A percentile compares a stretch with the other conserved stretches of the same genome.
Evolutionary conservation across 2,888 invertebrate species (phyloP).

Genomic region (Coenonympha arcania): DNA sequence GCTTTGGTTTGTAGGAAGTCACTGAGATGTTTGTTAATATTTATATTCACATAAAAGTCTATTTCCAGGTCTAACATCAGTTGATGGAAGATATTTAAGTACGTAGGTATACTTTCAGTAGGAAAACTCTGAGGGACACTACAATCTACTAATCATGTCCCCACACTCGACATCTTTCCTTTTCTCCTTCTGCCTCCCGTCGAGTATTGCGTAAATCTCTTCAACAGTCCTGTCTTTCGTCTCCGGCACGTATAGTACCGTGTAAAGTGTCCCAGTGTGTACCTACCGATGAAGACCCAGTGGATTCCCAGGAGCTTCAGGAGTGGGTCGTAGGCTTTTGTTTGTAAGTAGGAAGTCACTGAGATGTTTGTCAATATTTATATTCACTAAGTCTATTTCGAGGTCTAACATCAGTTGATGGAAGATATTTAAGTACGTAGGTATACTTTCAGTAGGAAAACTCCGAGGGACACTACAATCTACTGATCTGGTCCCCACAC

Average conservation of each 20-base stretch:
- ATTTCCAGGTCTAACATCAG: too few relatives aligned
- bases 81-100: too few relatives aligned
- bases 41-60: too few relatives aligned
- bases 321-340: slow-evolving; percentile 64
- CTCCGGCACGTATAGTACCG: slow-evolving; percentile 64
- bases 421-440: too few relatives aligned
- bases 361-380: too few relatives aligned
- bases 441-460: too few relatives aligned
- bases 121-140: too few relatives aligned
- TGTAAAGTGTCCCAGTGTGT: slow-evolving; percentile 62
- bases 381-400: too few relatives aligned
- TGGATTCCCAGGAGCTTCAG: slow-evolving; percentile 64
- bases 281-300: slow-evolving; percentile 66
- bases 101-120: too few relatives aligned
- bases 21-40: too few relatives aligned
- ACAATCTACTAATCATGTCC: slow-evolving; percentile 56
- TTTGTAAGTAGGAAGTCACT: slow-evolving; percentile 67
- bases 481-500: slow-evolving; percentile 49
- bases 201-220: slow-evolving; percentile 59
- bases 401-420: too few relatives aligned
- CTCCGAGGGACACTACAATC: slow-evolving; percentile 42
- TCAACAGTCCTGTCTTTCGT: slow-evolving; percentile 61
- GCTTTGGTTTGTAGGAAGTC: slow-evolving; percentile 67
- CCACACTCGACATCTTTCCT: slow-evolving; percentile 53
- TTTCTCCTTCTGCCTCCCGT: slow-evolving; percentile 55